phyloP scores from a whole-genome alignment of 37 sponge, comb jelly and placozoan genomes.

The Trichoplax adhaerens region DNA sequence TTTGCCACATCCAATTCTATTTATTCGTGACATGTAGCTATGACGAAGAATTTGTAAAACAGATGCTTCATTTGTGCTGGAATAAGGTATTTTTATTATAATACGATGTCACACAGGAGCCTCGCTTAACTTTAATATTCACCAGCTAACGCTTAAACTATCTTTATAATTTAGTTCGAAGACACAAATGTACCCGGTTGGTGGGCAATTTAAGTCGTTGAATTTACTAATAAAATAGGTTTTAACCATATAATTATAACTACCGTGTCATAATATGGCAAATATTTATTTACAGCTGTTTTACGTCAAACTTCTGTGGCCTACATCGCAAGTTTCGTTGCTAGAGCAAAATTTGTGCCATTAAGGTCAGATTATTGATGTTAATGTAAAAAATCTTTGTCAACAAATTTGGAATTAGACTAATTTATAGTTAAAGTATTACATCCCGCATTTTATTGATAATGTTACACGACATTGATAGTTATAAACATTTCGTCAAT shows the following conservation, averaged over 20 bases:
- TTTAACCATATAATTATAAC: no score
- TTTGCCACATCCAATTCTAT: slow-evolving; percentile 65
- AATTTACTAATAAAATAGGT: no score
- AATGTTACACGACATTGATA: no score
- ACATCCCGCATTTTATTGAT: no score
- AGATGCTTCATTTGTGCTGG: no score
- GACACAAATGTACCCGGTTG: slow-evolving; percentile 25
- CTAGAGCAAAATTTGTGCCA: slow-evolving; percentile 60
- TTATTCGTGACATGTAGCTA: slow-evolving; percentile 46
- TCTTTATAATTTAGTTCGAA: slow-evolving; percentile 21
- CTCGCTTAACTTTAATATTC: no score
- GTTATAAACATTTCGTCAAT: no score
- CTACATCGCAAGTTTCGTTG: slow-evolving; percentile 69
- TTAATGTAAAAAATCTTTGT: no score
- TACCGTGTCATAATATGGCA: background rate
- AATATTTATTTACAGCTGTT: slow-evolving; percentile 8
- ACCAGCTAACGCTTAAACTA: background rate
- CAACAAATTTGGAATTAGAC: no score
- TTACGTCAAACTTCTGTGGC: slow-evolving; percentile 30
- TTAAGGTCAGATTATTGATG: background rate
- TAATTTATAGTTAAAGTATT: no score
- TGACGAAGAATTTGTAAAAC: slow-evolving; percentile 5
- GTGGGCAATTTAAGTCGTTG: background rate
- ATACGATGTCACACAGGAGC: no score
- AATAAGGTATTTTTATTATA: no score